Base-by-base conservation (phyloP, 2,888 invertebrate genomes). In the Empis stercorea region DNA sequence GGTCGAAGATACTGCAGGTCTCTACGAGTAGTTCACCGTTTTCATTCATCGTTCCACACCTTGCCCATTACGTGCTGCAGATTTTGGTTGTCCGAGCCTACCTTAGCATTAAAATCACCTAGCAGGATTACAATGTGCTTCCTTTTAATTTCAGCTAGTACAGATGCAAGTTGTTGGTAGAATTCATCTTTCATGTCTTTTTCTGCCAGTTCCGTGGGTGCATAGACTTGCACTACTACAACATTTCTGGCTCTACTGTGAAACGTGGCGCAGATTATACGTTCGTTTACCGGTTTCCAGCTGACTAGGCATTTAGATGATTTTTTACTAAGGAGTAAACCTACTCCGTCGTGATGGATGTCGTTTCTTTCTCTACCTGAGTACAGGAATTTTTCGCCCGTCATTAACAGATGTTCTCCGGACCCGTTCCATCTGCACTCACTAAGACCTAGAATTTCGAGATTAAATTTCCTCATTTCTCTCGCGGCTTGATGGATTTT, bases 241-340 rank as follows among this genome's bases (percentile, higher is more conserved):
- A 45, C 37, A 16, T 45, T 34, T 30, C 34, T 17, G 14, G n/a
- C 44, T n/a, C 41, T 16, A 5, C 15, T 30, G 44, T 52, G 51
- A 48, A 48, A 51, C 49, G 51, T 51, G 49, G 49, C 52, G 51
- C 46, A 52, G 48, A 46, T 37, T 23, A 50, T 45, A 14, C 45
- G 45, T 11, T 45, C 27, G 23, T 27, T 17, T 11, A 23, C 16
- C 30, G 38, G 45, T 9, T 38, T 17, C 38, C 39, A 45, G 3
- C 13, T 16, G 7, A 44, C 16, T 9, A 44, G 32, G 7, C 37
- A 16, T 16, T 44, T 34, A n/a, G 14, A 44, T 23, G 45, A 37
- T 20, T 39, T 11, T 27, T 45, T 7, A 34, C n/a, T n/a, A n/a
- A n/a, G n/a, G n/a, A n/a, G n/a, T n/a, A n/a, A n/a, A n/a, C n/a